Percentiles rank a stretch among this genome's conserved stretches.
Evolutionary conservation across 2,113 vertebrate genomes (phyloP).

Genomic region (Spea bombifrons): DNA sequence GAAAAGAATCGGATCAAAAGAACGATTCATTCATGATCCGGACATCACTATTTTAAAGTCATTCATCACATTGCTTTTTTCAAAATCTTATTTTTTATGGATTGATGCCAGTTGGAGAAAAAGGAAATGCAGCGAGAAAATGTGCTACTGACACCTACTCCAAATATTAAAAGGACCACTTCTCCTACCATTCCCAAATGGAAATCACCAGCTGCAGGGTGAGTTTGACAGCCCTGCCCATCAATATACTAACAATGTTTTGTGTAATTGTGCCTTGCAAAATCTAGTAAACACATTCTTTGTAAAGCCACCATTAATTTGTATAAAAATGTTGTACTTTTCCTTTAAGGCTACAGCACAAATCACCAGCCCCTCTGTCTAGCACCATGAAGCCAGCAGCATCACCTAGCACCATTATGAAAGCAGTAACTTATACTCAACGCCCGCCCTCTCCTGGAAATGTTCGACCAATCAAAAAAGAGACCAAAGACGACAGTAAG

Average conservation of each 20-base stretch:
- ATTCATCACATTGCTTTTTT: no score
- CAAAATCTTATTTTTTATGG: no score
- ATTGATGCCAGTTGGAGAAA: slow-evolving; percentile 61
- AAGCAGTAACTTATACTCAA: slow-evolving; percentile 58
- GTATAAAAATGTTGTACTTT: not conserved
- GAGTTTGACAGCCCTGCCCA: slow-evolving; percentile 49
- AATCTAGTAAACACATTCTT: no score
- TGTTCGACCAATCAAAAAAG: slow-evolving; percentile 74
- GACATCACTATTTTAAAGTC: no score
- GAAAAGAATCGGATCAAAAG: no score
- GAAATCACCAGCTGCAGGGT: slow-evolving; percentile 81
- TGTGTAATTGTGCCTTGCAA: no score
- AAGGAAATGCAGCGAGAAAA: slow-evolving; percentile 74
- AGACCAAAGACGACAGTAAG: slow-evolving; percentile 63
- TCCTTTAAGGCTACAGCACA: slow-evolving; percentile 66
- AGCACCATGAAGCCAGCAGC: slow-evolving; percentile 70
- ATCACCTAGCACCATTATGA: slow-evolving; percentile 65
- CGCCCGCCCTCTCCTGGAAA: slow-evolving; percentile 79
- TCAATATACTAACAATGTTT: no score
- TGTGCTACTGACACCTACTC: slow-evolving; percentile 71
- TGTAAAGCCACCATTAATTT: no score
- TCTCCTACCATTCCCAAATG: slow-evolving; percentile 73
- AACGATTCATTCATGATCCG: no score
- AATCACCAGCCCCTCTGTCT: slow-evolving; percentile 61
- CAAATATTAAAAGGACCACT: slow-evolving; percentile 66